Percentiles rank a stretch among this genome's conserved stretches.
phyloP scores from a whole-genome alignment of 2,797 vertebrate genomes.

The Cuculus canorus region DNA sequence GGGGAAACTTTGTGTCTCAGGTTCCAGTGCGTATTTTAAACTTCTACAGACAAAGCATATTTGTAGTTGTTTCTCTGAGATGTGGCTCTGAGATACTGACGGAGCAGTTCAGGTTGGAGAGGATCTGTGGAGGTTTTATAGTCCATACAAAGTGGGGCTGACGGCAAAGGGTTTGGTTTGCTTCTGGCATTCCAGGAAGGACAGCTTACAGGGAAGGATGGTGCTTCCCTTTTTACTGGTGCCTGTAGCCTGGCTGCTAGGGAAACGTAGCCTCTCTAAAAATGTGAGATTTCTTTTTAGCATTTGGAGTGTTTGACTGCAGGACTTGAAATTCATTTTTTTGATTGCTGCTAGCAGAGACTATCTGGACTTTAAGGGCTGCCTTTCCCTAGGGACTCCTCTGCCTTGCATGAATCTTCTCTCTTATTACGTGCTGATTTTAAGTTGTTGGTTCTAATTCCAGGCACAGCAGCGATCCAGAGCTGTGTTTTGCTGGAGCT shows the following conservation, averaged over 20 bases:
- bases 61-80: neutral
- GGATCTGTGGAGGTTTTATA: neutral
- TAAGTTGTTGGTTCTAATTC: neutral
- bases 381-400: neutral
- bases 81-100: neutral
- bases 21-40: constrained; percentile 66
- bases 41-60: neutral
- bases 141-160: neutral
- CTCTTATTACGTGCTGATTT: neutral
- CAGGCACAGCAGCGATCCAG: neutral
- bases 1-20: constrained; percentile 35
- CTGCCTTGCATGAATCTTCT: neutral
- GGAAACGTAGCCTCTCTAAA: neutral
- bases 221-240: neutral
- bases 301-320: neutral
- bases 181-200: neutral
- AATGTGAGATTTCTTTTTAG: neutral
- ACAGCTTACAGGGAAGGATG: neutral
- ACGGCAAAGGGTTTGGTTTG: neutral
- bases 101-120: neutral
- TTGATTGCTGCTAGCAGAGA: neutral
- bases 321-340: neutral
- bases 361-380: neutral
- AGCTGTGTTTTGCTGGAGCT: neutral
- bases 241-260: neutral